These are phyloP conservation scores for Sebastes schlegelii DNA, from an alignment of 2,113 vertebrate species.

Conservation along the genomic window DNA sequence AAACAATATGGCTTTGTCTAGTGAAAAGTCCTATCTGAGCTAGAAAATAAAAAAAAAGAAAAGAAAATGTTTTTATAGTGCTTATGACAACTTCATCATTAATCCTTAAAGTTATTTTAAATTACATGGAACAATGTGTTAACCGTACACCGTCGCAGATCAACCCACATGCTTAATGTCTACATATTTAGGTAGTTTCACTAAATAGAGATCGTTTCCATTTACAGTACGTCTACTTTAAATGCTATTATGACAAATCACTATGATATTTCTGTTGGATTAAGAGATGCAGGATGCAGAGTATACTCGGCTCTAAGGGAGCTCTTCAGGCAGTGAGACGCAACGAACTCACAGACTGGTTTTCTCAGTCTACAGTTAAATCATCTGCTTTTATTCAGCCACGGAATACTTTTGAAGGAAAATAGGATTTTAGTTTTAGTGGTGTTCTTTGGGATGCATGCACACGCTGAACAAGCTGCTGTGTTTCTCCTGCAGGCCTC, in stretches of 20 bases:
- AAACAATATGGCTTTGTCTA: slow-evolving; percentile 87
- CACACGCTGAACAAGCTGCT: too few species aligned
- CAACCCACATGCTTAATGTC: slow-evolving; percentile 35
- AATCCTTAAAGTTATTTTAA: slow-evolving; percentile 40
- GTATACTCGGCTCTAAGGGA: slow-evolving; percentile 11
- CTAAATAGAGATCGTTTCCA: slow-evolving; percentile 50
- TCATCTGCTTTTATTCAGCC: background rate
- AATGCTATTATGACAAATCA: slow-evolving; percentile 46
- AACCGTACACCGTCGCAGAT: slow-evolving; percentile 25
- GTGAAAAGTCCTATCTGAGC: slow-evolving; percentile 83
- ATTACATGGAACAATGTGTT: slow-evolving; percentile 46
- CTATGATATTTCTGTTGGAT: slow-evolving; percentile 20
- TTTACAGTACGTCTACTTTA: slow-evolving; percentile 52
- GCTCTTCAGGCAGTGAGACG: background rate
- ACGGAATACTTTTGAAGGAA: slow-evolving; percentile 6
- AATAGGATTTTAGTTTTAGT: background rate
- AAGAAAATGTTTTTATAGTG: slow-evolving; percentile 34
- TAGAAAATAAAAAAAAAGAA: slow-evolving; percentile 66
- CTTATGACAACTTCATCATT: slow-evolving; percentile 33
- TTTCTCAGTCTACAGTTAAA: slow-evolving; percentile 20
- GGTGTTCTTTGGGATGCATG: background rate
- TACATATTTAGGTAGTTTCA: slow-evolving; percentile 43
- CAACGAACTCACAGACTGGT: background rate
- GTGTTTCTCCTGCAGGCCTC: slow-evolving; percentile 2
- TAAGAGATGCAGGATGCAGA: slow-evolving; percentile 45